Conservation (phyloP, 2,888 invertebrate species). For the Zootermopsis nevadensis region DNA sequence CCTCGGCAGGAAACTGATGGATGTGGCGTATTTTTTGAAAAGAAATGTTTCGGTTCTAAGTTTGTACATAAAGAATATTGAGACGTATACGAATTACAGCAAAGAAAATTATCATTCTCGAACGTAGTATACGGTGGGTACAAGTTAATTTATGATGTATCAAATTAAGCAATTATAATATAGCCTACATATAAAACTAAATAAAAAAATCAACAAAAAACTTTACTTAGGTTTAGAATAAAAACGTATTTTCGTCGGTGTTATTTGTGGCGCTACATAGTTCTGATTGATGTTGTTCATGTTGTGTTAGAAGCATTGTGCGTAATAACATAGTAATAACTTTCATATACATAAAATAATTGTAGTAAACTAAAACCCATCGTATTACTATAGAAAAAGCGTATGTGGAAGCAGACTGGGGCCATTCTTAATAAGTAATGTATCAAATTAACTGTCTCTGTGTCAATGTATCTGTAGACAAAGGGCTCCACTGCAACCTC, state of each 20-base stretch:
- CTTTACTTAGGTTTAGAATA: conserved; percentile 38
- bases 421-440: not conserved
- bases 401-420: not conserved
- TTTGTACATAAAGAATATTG: not conserved
- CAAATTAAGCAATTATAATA: not conserved
- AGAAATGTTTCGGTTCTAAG: not conserved
- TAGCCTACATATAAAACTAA: not conserved
- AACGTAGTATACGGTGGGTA: not conserved
- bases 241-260: conserved; percentile 27
- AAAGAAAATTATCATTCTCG: not conserved
- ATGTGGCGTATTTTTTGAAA: not conserved
- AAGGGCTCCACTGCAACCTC: not conserved
- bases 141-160: not conserved
- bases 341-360: not conserved
- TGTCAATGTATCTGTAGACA: conserved; percentile 22
- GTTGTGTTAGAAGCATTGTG: conserved; percentile 8
- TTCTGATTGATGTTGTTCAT: conserved; percentile 20
- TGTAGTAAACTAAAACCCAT: not conserved
- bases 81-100: not conserved
- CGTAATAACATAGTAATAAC: not conserved
- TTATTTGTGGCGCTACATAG: conserved; percentile 29
- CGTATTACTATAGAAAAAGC: not conserved
- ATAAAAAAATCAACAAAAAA: conserved; percentile 43
- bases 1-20: conserved; percentile 51
- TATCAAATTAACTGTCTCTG: not conserved